Evolutionary conservation across 2,888 invertebrate genomes (phyloP).

Genomic region (Eubasilissa splendida): DNA sequence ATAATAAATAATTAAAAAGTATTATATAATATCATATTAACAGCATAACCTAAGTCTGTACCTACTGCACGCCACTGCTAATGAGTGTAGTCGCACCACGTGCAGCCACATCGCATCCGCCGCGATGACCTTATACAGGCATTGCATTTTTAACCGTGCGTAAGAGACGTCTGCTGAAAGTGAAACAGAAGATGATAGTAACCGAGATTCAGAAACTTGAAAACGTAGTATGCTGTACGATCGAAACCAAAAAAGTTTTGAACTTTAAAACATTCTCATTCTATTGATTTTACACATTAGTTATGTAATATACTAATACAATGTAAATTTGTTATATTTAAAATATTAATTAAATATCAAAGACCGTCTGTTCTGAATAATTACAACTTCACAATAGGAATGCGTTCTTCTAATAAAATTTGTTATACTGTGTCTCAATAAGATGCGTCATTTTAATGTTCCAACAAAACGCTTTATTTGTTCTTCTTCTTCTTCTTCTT

Average conservation of each 20-base stretch:
- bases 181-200: background rate
- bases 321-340: background rate
- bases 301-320: background rate
- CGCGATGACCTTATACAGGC: slow-evolving; percentile 15
- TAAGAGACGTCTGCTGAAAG: background rate
- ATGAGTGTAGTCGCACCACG: too few species aligned
- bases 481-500: too few species aligned
- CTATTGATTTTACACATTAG: background rate
- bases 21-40: too few species aligned
- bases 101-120: background rate
- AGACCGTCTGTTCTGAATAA: too few species aligned
- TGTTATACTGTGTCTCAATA: too few species aligned
- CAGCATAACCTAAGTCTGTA: too few species aligned
- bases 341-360: background rate
- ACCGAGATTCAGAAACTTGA: background rate
- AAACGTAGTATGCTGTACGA: background rate
- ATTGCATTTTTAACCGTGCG: slow-evolving; percentile 12
- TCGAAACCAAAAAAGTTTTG: background rate
- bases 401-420: too few species aligned
- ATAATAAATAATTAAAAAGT: too few species aligned
- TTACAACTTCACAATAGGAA: too few species aligned
- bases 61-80: too few species aligned
- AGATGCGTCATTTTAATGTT: too few species aligned
- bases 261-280: background rate
- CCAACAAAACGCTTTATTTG: too few species aligned